Evolutionary conservation across 2,888 invertebrate genomes (phyloP), one percentile per base, ranked within the genome.

Genomic region (Scelioninae gen. 2): DNA sequence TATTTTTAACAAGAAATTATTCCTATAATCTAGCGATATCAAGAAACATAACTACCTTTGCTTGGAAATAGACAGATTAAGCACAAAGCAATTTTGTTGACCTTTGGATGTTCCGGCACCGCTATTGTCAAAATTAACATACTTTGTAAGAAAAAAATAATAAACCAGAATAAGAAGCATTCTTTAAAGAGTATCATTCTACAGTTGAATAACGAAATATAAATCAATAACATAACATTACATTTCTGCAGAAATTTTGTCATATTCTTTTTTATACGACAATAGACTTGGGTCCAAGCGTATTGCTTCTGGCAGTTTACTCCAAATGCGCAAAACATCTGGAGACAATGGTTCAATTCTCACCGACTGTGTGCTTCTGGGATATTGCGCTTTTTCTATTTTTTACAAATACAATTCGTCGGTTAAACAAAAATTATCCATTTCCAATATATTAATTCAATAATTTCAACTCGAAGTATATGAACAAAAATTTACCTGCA

Each of bases 221-320:
- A 31, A 31, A 31, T 7, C 10, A 31, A 31, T 9, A 9, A 10
- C 2, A 31, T 15, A 53, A 22, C 37, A 16, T 60, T 60, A 60
- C 58, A 11, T 46, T 25, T 48, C 19, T 22, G 63, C 73, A 10
- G 74, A 39, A 16, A 78, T 48, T 46, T 87, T 87, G 53, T 90
- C 89, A 73, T 90, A 89, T n/a, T 88, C 86, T 31, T 85, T 85
- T 79, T 89, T 88, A 82, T 92, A 92, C 0, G 89, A 89, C 15
- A 89, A 90, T 82, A 92, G 84, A 35, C 90, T 88, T 0, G 92
- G 92, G 83, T 92, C 92, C 77, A 89, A 88, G 69, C 91, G 90
- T 81, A 92, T 90, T 74, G 89, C 89, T 69, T 91, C 90, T 0
- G 92, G 92, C 2, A 92, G 83, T 48, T 90, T 89, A 53, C 90